A percentile compares a stretch with the other conserved stretches of the same genome.
These are phyloP conservation scores for Patella depressa DNA, from an alignment of 2,888 invertebrate genomes.

Conservation along the genomic window DNA sequence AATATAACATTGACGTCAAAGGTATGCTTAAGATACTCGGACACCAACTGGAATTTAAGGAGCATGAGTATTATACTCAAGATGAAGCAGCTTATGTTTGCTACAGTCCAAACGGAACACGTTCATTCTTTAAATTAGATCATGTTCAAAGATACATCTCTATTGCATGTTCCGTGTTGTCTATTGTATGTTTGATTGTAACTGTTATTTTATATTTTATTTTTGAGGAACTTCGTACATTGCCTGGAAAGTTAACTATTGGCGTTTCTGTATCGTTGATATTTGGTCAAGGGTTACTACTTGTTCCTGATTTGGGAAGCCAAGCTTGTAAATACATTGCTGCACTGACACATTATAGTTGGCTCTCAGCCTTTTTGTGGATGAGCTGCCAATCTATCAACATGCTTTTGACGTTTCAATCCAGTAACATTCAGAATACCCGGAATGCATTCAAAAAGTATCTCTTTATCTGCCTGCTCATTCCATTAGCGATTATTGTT, in stretches of 20 bases:
- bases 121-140: background rate
- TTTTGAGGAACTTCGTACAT: conserved; percentile 20
- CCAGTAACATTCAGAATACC: background rate
- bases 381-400: conserved; percentile 25
- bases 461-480: background rate
- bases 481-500: background rate
- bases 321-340: conserved; percentile 18
- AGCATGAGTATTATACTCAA: background rate
- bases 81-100: background rate
- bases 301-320: conserved; percentile 15
- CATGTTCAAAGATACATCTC: background rate
- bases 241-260: conserved; percentile 27
- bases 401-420: conserved; percentile 23
- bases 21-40: background rate
- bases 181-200: conserved; percentile 19
- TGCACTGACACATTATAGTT: conserved; percentile 25
- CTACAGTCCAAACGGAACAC: background rate
- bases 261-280: conserved; percentile 27
- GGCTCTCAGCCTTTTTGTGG: conserved; percentile 30
- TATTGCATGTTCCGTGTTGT: conserved; percentile 12
- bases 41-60: background rate
- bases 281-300: conserved; percentile 24
- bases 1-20: background rate
- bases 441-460: background rate
- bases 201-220: conserved; percentile 23